phyloP scores from a whole-genome alignment of 2,113 vertebrate species.

The Cathartes aura region DNA sequence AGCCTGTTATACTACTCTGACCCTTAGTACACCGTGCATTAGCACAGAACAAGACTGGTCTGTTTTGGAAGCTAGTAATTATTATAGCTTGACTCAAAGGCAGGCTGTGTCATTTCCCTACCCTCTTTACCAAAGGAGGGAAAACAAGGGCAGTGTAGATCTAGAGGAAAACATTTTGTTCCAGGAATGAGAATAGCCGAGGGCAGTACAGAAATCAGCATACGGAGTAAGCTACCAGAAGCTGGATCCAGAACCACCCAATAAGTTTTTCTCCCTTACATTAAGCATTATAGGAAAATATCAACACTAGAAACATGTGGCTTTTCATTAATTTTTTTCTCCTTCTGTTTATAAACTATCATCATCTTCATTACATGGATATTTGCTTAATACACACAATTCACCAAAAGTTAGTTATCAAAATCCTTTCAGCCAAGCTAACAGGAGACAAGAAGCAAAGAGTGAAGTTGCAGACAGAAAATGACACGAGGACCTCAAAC shows the following conservation, averaged over 20 bases:
- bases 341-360: background rate
- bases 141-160: background rate
- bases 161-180: background rate
- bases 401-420: background rate
- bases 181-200: background rate
- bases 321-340: background rate
- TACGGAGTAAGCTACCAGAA: background rate
- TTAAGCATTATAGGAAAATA: background rate
- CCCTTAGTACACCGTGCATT: accelerated
- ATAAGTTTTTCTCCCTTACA: background rate
- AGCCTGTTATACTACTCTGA: background rate
- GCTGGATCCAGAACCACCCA: background rate
- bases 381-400: background rate
- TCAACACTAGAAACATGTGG: background rate
- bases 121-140: background rate
- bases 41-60: background rate
- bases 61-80: background rate
- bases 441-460: background rate
- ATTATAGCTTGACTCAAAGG: background rate
- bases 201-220: background rate
- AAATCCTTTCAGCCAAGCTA: background rate
- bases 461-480: background rate
- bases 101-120: background rate
- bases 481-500: background rate
- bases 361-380: background rate